These are phyloP conservation scores for Coremacera marginata DNA, from an alignment of 2,888 invertebrate species.

Conservation along the genomic window DNA sequence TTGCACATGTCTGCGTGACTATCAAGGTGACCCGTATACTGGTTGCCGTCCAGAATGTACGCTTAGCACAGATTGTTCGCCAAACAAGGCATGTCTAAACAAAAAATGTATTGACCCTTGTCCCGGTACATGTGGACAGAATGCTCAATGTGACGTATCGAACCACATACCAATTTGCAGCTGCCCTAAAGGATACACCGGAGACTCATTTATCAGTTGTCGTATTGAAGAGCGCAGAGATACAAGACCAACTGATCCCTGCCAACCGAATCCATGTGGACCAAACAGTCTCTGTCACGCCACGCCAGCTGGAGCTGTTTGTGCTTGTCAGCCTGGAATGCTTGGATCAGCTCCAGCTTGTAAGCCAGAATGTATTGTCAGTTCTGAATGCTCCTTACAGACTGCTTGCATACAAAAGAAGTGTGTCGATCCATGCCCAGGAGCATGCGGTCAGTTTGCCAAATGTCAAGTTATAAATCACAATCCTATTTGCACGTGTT, in stretches of 20 bases:
- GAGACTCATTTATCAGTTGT: constrained; percentile 80
- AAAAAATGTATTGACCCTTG: constrained; percentile 81
- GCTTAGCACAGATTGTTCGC: constrained; percentile 79
- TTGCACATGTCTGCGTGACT: constrained; percentile 75
- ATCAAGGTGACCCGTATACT: constrained; percentile 75
- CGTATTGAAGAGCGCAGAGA: constrained; percentile 58
- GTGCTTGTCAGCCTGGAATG: constrained; percentile 79
- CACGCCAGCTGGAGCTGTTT: constrained; percentile 76
- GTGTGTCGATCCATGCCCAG: constrained; percentile 83
- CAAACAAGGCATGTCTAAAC: constrained; percentile 79
- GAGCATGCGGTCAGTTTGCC: constrained; percentile 83
- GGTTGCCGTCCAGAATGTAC: constrained; percentile 81
- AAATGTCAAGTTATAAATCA: constrained; percentile 85
- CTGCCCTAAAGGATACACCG: constrained; percentile 76
- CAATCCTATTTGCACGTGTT: constrained; percentile 84
- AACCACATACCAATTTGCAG: constrained; percentile 82
- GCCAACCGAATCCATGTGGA: constrained; percentile 82
- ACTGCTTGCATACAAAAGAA: constrained; percentile 81
- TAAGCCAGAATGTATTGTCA: constrained; percentile 83
- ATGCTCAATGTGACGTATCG: constrained; percentile 79
- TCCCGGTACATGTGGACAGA: constrained; percentile 79
- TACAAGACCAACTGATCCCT: constrained; percentile 70
- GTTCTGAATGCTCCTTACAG: constrained; percentile 80
- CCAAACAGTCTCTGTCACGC: constrained; percentile 80
- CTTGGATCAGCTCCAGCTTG: constrained; percentile 82